Conservation (phyloP, 1,140 invertebrate species). For the Diorhabda elongata region DNA sequence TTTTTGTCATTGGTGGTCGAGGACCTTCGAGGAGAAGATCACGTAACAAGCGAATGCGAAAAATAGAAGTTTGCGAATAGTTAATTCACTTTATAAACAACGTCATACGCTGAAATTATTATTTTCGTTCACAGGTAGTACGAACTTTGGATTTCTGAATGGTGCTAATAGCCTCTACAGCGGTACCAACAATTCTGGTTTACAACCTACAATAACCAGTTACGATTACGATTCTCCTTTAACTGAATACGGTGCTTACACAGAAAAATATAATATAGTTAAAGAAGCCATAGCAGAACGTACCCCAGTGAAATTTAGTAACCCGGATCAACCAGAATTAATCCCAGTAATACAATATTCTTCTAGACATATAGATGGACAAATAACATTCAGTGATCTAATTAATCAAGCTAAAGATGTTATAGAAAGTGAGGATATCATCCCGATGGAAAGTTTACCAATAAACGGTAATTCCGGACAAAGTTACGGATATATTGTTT, state of each 20-base stretch:
- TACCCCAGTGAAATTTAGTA: conserved; percentile 43
- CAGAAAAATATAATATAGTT: conserved; percentile 46
- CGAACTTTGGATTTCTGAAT: conserved; percentile 65
- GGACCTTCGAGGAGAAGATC: no score
- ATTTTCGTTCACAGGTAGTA: conserved; percentile 58
- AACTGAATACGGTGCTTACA: conserved; percentile 51
- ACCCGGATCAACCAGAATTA: conserved; percentile 40
- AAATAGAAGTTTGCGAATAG: no score
- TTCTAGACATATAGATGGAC: not conserved
- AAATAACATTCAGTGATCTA: conserved; percentile 39
- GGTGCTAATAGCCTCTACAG: conserved; percentile 47
- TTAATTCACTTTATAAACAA: no score
- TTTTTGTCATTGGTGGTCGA: no score
- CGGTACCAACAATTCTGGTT: conserved; percentile 29
- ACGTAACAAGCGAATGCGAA: no score
- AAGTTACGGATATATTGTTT: conserved; percentile 57
- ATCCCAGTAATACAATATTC: conserved; percentile 6
- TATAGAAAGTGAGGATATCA: conserved; percentile 24
- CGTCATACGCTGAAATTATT: not conserved
- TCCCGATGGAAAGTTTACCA: conserved; percentile 55
- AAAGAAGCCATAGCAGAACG: conserved; percentile 44
- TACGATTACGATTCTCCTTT: conserved; percentile 57
- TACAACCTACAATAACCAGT: conserved; percentile 51
- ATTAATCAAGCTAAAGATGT: conserved; percentile 34
- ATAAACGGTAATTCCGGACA: conserved; percentile 55